phyloP scores from a whole-genome alignment of 2,797 vertebrate genomes.

The Sphaeramia orbicularis region DNA sequence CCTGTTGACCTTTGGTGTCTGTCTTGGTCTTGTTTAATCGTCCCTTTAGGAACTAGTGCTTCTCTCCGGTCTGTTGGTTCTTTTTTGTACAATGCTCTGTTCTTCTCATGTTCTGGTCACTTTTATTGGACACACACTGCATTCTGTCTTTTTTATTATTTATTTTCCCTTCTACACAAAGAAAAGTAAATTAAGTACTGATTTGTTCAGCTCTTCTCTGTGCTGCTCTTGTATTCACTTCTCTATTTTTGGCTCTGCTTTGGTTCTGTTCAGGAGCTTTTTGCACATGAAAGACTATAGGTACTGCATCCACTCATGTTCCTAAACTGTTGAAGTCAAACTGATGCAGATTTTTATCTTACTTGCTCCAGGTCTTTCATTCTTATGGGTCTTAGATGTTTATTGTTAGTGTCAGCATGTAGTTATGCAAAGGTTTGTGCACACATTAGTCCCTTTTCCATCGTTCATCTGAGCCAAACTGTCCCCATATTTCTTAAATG shows the following conservation, averaged over 20 bases:
- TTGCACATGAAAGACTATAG: conserved; percentile 8
- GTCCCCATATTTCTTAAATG: no score
- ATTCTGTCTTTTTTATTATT: conserved; percentile 48
- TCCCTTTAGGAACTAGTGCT: no score
- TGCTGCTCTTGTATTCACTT: conserved; percentile 8
- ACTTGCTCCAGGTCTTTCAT: background rate
- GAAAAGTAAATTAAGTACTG: conserved; percentile 39
- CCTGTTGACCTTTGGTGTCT: no score
- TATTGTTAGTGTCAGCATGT: no score
- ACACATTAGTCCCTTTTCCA: no score
- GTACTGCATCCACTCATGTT: background rate
- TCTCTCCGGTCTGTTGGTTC: no score
- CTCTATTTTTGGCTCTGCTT: conserved; percentile 5
- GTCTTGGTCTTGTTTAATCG: no score
- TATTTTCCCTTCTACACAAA: conserved; percentile 24
- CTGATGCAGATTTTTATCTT: background rate
- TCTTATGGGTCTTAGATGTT: no score
- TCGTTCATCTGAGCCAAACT: no score
- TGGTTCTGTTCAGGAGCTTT: conserved; percentile 4
- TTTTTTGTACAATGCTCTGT: no score
- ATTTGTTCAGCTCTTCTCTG: conserved; percentile 12
- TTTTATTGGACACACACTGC: conserved; percentile 43
- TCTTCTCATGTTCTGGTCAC: conserved; percentile 25
- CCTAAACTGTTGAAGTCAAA: conserved; percentile 11
- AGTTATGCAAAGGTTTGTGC: no score